Conservation (phyloP, 2,888 invertebrate species). For the Fragum whitleyi region DNA sequence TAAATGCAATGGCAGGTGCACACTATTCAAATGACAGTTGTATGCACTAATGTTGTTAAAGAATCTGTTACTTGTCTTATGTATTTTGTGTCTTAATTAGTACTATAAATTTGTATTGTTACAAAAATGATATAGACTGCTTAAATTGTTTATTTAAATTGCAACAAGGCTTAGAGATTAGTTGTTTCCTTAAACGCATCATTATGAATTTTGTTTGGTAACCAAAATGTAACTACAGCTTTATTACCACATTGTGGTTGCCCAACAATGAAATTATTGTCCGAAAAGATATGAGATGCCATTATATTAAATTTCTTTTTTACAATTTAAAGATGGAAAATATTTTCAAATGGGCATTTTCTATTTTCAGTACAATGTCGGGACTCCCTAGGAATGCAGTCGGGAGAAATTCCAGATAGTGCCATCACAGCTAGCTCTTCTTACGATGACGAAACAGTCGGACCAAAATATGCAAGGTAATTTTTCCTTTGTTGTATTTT, state of each 20-base stretch:
- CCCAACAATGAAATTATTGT: too few species aligned
- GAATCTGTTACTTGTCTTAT: neutral
- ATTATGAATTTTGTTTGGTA: too few species aligned
- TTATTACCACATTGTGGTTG: too few species aligned
- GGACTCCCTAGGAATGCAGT: conserved; percentile 70
- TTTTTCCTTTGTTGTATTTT: too few species aligned
- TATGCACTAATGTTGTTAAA: conserved; percentile 1
- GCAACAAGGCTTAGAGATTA: too few species aligned
- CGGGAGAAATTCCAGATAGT: conserved; percentile 63
- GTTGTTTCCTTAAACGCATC: too few species aligned
- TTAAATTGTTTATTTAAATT: too few species aligned
- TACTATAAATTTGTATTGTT: too few species aligned
- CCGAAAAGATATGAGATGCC: too few species aligned
- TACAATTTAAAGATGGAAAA: neutral
- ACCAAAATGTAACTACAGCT: too few species aligned
- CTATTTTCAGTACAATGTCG: conserved; percentile 69
- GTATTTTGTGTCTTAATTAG: neutral
- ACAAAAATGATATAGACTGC: too few species aligned
- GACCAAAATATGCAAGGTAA: conserved; percentile 72
- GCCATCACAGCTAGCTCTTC: conserved; percentile 74
- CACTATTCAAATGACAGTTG: neutral
- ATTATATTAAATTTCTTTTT: too few species aligned
- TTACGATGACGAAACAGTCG: conserved; percentile 66
- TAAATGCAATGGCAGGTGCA: neutral
- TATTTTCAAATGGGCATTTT: neutral